Percentiles rank a stretch among this genome's conserved stretches.
phyloP scores from a whole-genome alignment of 2,113 vertebrate species.

The Polypterus bichir region DNA sequence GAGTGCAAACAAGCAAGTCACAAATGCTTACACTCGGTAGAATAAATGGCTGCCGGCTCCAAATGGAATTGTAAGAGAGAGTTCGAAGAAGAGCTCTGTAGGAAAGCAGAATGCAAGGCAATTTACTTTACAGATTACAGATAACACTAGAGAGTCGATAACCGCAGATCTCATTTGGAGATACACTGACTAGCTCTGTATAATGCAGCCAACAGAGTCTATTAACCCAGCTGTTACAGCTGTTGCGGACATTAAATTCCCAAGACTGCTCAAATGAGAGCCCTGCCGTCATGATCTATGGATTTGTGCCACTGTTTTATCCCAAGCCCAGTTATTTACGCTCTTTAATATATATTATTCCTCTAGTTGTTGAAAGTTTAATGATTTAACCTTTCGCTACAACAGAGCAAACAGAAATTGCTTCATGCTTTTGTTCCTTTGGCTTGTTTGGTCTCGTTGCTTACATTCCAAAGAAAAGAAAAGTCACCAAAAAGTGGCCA shows the following conservation, averaged over 20 bases:
- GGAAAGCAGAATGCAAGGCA: constrained; percentile 41
- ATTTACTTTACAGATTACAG: constrained; percentile 51
- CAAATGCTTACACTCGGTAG: constrained; percentile 18
- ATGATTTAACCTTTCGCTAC: too few relatives aligned
- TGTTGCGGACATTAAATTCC: constrained; percentile 23
- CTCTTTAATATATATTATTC: too few relatives aligned
- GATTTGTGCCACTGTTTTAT: constrained; percentile 21
- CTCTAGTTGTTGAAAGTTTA: too few relatives aligned
- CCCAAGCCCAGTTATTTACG: not conserved
- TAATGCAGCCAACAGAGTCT: constrained; percentile 21
- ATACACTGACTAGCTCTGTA: constrained; percentile 34
- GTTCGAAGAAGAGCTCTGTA: constrained; percentile 27
- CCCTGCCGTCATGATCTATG: constrained; percentile 23
- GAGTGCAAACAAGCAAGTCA: constrained; percentile 14
- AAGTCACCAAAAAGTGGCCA: too few relatives aligned
- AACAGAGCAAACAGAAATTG: too few relatives aligned
- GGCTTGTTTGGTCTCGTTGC: too few relatives aligned
- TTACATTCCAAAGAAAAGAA: too few relatives aligned
- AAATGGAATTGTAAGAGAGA: constrained; percentile 42
- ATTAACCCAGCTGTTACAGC: constrained; percentile 30
- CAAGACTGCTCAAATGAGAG: constrained; percentile 21
- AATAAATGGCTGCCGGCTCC: constrained; percentile 38
- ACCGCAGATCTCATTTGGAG: constrained; percentile 57
- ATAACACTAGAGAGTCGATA: constrained; percentile 55
- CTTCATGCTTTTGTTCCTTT: too few relatives aligned